Evolutionary conservation across 2,888 invertebrate genomes (phyloP).

Genomic region (Rhamphomyia laevipes): DNA sequence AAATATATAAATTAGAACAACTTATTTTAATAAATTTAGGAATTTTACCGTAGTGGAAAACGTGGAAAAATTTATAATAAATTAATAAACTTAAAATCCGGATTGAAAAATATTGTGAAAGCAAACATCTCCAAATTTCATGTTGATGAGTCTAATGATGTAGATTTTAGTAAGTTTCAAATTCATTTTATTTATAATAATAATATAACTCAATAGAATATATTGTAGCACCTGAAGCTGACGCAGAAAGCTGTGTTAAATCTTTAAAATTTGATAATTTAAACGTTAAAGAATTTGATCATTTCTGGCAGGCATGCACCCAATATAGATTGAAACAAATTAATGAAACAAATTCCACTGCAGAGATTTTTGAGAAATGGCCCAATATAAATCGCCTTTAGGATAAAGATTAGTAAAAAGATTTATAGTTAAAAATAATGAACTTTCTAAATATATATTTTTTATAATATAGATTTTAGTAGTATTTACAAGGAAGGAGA

Average conservation of each 20-base stretch:
- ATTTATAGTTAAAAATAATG: too few species aligned
- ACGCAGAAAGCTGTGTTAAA: background rate
- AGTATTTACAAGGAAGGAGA: too few species aligned
- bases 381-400: too few species aligned
- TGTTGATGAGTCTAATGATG: background rate
- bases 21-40: background rate
- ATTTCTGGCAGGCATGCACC: background rate
- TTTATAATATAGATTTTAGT: too few species aligned
- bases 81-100: background rate
- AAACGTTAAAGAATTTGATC: background rate
- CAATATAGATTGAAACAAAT: background rate
- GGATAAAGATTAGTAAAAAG: too few species aligned
- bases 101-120: background rate
- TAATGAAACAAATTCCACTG: too few species aligned
- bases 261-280: background rate
- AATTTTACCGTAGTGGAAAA: slow-evolving; percentile 1
- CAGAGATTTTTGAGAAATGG: too few species aligned
- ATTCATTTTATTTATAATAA: background rate
- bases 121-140: background rate
- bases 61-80: slow-evolving; percentile 2
- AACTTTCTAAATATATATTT: too few species aligned
- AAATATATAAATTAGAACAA: background rate
- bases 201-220: background rate
- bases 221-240: background rate
- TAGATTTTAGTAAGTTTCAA: background rate